phyloP scores from a whole-genome alignment of 2,113 vertebrate genomes.

The Prochilodus magdalenae region DNA sequence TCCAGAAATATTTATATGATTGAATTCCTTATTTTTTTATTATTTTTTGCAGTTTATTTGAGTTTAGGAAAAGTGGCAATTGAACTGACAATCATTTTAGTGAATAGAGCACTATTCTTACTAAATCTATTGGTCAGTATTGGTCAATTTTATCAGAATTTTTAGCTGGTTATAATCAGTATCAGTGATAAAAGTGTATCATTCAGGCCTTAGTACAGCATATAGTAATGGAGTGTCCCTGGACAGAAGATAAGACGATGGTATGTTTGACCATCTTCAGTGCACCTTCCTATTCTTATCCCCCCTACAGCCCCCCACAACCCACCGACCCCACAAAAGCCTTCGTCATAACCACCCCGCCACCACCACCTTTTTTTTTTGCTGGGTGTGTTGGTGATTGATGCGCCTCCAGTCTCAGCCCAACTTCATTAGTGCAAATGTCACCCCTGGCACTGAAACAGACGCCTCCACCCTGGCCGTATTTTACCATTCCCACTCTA shows the following conservation, averaged over 20 bases:
- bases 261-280: constrained; percentile 25
- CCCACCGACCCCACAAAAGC: neutral
- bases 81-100: no score
- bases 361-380: no score
- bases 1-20: no score
- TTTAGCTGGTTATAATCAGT: neutral
- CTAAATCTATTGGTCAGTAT: no score
- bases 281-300: constrained; percentile 30
- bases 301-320: neutral
- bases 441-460: constrained; percentile 61
- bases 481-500: constrained; percentile 64
- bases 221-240: neutral
- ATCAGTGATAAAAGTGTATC: neutral
- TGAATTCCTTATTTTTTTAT: no score
- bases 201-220: neutral
- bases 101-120: no score
- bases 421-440: constrained; percentile 68
- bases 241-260: constrained; percentile 7
- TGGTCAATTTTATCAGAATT: no score
- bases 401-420: constrained; percentile 56
- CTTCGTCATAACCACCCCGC: constrained; percentile 11
- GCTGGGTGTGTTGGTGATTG: constrained; percentile 53
- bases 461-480: constrained; percentile 53
- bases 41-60: no score
- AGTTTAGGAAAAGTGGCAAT: no score